phyloP scores from a whole-genome alignment of 2,797 vertebrate species.

The Tragelaphus oryx region DNA sequence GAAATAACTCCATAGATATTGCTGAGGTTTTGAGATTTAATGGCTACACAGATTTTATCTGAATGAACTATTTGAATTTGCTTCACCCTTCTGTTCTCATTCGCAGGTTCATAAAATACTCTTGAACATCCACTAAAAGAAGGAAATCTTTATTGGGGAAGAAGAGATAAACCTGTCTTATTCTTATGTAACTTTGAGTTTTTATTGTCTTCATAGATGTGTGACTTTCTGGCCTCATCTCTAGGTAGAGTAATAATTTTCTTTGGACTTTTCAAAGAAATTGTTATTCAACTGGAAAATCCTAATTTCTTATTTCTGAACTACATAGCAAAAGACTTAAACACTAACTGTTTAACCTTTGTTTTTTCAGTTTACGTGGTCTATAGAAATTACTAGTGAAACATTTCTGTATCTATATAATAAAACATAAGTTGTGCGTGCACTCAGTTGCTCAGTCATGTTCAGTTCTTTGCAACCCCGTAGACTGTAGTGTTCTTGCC shows the following conservation, averaged over 20 bases:
- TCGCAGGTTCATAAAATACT: background rate
- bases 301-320: conserved; percentile 2
- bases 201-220: background rate
- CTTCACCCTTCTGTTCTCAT: background rate
- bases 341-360: background rate
- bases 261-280: background rate
- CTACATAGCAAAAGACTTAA: background rate
- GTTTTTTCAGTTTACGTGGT: background rate
- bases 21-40: background rate
- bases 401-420: background rate
- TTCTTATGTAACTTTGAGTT: background rate
- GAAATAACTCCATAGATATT: background rate
- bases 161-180: background rate
- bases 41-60: background rate
- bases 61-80: background rate
- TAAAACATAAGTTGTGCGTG: background rate
- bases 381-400: background rate
- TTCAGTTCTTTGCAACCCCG: background rate
- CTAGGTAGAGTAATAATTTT: background rate
- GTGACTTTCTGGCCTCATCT: background rate
- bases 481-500: background rate
- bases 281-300: background rate
- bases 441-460: background rate
- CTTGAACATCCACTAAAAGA: background rate
- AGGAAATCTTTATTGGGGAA: background rate